Base-by-base conservation (phyloP, 2,113 vertebrate genomes). In the Mirounga angustirostris region DNA sequence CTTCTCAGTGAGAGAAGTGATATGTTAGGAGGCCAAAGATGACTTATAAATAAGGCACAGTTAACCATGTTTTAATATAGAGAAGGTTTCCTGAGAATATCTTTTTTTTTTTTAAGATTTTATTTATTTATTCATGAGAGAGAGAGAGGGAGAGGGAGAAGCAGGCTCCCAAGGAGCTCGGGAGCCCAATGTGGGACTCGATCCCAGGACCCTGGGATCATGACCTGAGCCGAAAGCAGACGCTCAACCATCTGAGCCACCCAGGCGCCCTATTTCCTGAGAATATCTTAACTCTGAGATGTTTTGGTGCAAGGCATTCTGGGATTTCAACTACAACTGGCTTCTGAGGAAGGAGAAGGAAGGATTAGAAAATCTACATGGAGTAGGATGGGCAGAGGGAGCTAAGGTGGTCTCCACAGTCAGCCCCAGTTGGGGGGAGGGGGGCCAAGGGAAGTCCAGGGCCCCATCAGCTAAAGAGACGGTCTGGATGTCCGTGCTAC, bases 351-450 rank as follows among this genome's bases (percentile, higher is more conserved):
- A 63, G 19, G 19, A 3, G 4, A 74, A 69, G 0, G 15, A 18
- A 15, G 19, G 10, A 13, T 7, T 0, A 59, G 67, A 46, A 83
- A 93, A 4, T 5, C 4, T 22, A 5, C 1, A 14, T 24, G 9
- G 21, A 4, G 0, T 5, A 43, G 54, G 69, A 16, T 8, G 26
- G 0, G 18, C 7, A 1, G 11, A 61, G 52, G 11, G 69, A 61
- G 21, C 11, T 18, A 2, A 36, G 12, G 3, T 28, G 36, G 8
- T 16, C 24, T 28, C 2, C 54, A 18, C 2, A 5, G 15, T 22
- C 30, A 56, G 33, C 8, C 63, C 59, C 59, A 58, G 12, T 0
- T 4, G 59, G 21, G 16, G 7, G 4, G 2, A 4, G 54, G 11
- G 11, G 50, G 0, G 14, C 63, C 40, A 69, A 36, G 33, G 67